phyloP scores from a whole-genome alignment of 2,113 vertebrate genomes.

The Apaloderma vittatum region DNA sequence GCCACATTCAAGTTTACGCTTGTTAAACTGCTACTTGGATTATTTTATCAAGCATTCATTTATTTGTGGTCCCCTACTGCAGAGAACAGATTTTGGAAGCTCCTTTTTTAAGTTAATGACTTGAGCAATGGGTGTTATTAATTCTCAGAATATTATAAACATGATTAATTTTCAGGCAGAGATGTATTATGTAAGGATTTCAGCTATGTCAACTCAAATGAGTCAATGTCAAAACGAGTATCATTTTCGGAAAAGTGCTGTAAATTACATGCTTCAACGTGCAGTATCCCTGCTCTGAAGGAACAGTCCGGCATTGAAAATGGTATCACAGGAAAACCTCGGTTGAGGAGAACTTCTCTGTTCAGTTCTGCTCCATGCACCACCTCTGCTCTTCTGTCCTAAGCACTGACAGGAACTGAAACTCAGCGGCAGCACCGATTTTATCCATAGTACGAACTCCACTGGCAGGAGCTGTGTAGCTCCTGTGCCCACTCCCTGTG shows the following conservation, averaged over 20 bases:
- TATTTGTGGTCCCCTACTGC: slow-evolving; percentile 86
- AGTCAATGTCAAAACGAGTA: slow-evolving; percentile 83
- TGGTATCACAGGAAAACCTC: background rate
- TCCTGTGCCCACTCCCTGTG: background rate
- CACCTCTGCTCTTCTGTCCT: background rate
- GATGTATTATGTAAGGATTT: slow-evolving; percentile 88
- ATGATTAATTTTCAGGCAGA: slow-evolving; percentile 97
- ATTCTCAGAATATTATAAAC: slow-evolving; percentile 94
- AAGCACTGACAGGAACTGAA: fast-evolving
- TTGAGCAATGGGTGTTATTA: slow-evolving; percentile 92
- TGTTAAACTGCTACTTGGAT: slow-evolving; percentile 99
- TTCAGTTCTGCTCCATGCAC: background rate
- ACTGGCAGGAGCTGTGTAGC: fast-evolving
- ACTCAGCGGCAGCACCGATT: fast-evolving
- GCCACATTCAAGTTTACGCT: slow-evolving; percentile 93
- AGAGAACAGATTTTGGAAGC: slow-evolving; percentile 85
- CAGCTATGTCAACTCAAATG: slow-evolving; percentile 87
- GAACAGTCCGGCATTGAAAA: background rate
- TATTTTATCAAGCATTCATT: slow-evolving; percentile 99
- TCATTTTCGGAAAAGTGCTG: slow-evolving; percentile 63
- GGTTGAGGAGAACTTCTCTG: background rate
- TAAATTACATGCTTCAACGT: slow-evolving; percentile 35
- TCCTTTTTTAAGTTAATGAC: slow-evolving; percentile 92
- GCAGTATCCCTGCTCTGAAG: slow-evolving; percentile 8
- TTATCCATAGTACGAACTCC: background rate